These are phyloP conservation scores for Poecilobothrus nobilitatus DNA, from an alignment of 2,888 invertebrate genomes.

Conservation along the genomic window DNA sequence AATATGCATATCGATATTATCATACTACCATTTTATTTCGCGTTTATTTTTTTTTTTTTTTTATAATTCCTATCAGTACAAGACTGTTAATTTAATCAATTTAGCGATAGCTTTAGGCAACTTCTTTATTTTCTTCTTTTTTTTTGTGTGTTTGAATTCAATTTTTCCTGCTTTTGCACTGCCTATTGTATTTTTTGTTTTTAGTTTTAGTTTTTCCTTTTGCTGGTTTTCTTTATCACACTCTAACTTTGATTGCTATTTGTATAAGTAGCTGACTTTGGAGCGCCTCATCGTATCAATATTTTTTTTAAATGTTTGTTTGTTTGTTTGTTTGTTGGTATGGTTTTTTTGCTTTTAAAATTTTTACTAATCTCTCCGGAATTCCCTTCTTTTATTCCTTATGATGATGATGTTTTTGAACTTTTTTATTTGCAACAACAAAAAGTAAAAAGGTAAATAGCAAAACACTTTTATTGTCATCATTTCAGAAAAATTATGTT, in stretches of 20 bases:
- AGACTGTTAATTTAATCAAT: neutral
- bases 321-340: no score
- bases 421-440: neutral
- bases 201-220: neutral
- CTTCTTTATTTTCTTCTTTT: neutral
- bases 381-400: neutral
- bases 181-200: no score
- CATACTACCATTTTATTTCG: no score
- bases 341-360: no score
- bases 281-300: neutral
- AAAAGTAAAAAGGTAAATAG: neutral
- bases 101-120: neutral
- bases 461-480: neutral
- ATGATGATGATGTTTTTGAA: no score
- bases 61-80: no score
- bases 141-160: neutral
- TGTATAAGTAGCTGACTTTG: neutral
- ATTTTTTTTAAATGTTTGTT: no score
- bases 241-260: no score
- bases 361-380: neutral
- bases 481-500: no score
- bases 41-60: no score
- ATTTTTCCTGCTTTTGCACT: neutral
- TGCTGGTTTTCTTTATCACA: neutral
- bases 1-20: no score